These are phyloP conservation scores for Drosophila paulistorum DNA, from an alignment of 1,140 invertebrate species.

Conservation along the genomic window DNA sequence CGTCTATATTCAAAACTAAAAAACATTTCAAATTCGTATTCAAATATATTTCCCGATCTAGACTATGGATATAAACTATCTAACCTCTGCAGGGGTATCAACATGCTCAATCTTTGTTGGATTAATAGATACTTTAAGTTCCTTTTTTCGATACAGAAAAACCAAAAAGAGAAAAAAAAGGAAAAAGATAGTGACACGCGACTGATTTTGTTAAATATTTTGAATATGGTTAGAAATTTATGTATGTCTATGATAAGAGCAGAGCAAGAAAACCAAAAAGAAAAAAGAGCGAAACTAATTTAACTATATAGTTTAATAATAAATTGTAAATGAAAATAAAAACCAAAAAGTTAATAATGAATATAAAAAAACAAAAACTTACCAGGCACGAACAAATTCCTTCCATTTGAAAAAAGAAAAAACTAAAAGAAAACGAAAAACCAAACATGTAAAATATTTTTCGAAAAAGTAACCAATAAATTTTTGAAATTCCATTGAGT, in stretches of 20 bases:
- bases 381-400: slow-evolving; percentile 80
- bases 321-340: slow-evolving; percentile 56
- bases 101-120: slow-evolving; percentile 48
- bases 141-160: slow-evolving; percentile 50
- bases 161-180: slow-evolving; percentile 16
- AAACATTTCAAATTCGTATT: too few species aligned
- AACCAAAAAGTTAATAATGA: slow-evolving; percentile 15
- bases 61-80: too few species aligned
- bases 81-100: neutral
- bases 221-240: slow-evolving; percentile 57
- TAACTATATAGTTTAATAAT: slow-evolving; percentile 59
- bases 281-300: slow-evolving; percentile 19
- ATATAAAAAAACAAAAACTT: slow-evolving; percentile 43
- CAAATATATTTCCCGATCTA: too few species aligned
- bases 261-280: slow-evolving; percentile 2
- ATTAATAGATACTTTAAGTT: slow-evolving; percentile 67
- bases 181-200: slow-evolving; percentile 46
- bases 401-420: slow-evolving; percentile 68
- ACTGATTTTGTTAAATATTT: slow-evolving; percentile 81
- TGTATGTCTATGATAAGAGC: slow-evolving; percentile 25
- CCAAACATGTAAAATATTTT: slow-evolving; percentile 63
- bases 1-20: too few species aligned
- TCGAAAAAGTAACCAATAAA: slow-evolving; percentile 17
- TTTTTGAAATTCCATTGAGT: slow-evolving; percentile 2
- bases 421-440: slow-evolving; percentile 14